These are phyloP conservation scores for Ophion obscuratus DNA, from an alignment of 2,888 invertebrate genomes.

Conservation along the genomic window DNA sequence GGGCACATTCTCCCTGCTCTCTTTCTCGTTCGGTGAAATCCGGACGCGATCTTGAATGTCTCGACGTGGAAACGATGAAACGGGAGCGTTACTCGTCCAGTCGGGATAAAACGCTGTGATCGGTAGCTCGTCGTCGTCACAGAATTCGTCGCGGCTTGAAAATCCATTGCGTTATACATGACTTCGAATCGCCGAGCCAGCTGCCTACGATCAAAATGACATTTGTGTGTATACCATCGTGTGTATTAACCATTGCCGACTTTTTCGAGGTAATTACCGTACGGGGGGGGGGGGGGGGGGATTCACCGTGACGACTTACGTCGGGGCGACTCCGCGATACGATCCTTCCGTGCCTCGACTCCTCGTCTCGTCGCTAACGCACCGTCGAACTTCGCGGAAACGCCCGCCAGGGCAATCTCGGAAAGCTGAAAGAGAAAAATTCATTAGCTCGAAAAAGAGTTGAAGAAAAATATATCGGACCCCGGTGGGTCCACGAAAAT, in stretches of 20 bases:
- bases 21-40: conserved; percentile 12
- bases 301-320: conserved; percentile 60
- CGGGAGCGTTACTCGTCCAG: conserved; percentile 35
- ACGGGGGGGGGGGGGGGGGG: conserved; percentile 32
- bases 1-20: conserved; percentile 2
- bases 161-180: conserved; percentile 58
- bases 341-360: not conserved
- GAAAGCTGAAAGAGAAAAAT: conserved; percentile 18
- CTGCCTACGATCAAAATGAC: conserved; percentile 71
- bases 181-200: conserved; percentile 50
- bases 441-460: conserved; percentile 37
- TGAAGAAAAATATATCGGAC: not conserved
- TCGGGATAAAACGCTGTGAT: conserved; percentile 23
- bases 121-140: conserved; percentile 25
- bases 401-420: conserved; percentile 10
- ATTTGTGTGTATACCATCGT: conserved; percentile 57
- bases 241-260: conserved; percentile 1
- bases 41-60: conserved; percentile 7
- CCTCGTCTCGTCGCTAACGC: no score
- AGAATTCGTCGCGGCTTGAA: conserved; percentile 36
- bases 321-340: not conserved
- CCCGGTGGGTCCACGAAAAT: conserved; percentile 26
- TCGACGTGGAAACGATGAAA: conserved; percentile 25
- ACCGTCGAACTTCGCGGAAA: conserved; percentile 31
- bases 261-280: conserved; percentile 66